A percentile compares a stretch with the other conserved stretches of the same genome.
These are phyloP conservation scores for Pollenia amentaria DNA, from an alignment of 2,888 invertebrate species.

Conservation along the genomic window DNA sequence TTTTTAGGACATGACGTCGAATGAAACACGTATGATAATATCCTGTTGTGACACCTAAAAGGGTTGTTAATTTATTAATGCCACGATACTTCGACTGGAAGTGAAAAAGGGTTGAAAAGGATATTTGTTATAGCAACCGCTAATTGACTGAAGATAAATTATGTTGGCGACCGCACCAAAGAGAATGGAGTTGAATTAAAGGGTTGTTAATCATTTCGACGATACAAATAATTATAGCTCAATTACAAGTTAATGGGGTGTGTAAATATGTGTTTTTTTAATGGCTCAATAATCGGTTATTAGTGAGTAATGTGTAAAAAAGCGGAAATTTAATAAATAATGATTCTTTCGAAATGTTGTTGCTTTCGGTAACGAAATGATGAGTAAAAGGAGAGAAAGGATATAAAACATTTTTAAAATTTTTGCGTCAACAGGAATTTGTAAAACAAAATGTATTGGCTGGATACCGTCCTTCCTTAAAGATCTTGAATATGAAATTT, in stretches of 20 bases:
- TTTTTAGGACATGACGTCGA: conserved; percentile 23
- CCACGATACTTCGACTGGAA: background rate
- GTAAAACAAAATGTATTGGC: no score
- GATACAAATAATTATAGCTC: conserved; percentile 56
- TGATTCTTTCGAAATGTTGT: background rate
- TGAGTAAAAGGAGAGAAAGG: background rate
- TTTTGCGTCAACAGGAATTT: no score
- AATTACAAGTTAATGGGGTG: conserved; percentile 62
- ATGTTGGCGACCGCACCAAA: conserved; percentile 9
- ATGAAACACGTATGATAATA: conserved; percentile 14
- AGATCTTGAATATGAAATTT: no score
- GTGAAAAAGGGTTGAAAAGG: conserved; percentile 22
- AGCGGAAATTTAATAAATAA: background rate
- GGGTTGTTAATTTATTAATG: conserved; percentile 60
- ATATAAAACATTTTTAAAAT: no score
- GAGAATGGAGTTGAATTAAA: conserved; percentile 31
- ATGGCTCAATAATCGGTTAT: conserved; percentile 22
- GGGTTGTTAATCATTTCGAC: conserved; percentile 59
- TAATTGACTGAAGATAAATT: conserved; percentile 44
- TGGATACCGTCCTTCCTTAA: no score
- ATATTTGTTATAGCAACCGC: conserved; percentile 45
- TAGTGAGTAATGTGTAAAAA: background rate
- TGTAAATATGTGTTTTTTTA: conserved; percentile 20
- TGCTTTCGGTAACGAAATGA: background rate
- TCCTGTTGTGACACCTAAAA: conserved; percentile 59